Base-by-base conservation (phyloP, 1,140 invertebrate genomes). In the Zaprionus africanus region DNA sequence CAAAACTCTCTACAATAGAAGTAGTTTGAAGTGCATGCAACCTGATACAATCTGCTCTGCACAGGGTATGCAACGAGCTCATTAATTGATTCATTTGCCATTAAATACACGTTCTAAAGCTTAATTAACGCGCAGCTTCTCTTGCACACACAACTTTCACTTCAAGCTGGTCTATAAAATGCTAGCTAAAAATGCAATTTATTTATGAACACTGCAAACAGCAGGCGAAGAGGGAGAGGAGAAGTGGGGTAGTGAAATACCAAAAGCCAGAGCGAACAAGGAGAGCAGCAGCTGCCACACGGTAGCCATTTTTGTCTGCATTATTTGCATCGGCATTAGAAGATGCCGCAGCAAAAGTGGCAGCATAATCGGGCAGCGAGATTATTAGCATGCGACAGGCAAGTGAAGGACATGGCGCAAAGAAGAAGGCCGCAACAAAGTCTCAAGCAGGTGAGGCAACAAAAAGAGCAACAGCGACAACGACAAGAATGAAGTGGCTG, bases 311-410 rank as follows among this genome's bases (percentile, higher is more conserved):
- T 60, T 57, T 26, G 63, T 19, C 49, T 22, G 31, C 65, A 78
- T 69, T 76, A 61, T 41, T 65, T 65, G 28, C 66, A 79, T 64
- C 57, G 38, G 49, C 67, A 71, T 64, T 59, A 81, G 31, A 34
- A 15, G 34, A 57, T 66, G 43, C 73, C 57, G 11, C 59, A 68
- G 38, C 17, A 63, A 17, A 56, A 65, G 61, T 36, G 43, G 64
- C 54, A 76, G 58, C 60, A 67, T 85, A 85, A 85, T 84, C 82
- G 46, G 58, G 65, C 79, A 58, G 68, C 75, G 79, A 63, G 79
- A 86, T 85, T 85, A 85, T 85, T 86, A 86, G 78, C 81, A 76
- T 83, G 63, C 73, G 75, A 34, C 41, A 53, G 75, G 34, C 41
- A 53, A 22, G 51, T 31, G 34, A 65, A 67, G 36, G 36, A 51